These are phyloP conservation scores for Sitophilus oryzae DNA, from an alignment of 1,140 invertebrate species.

Conservation along the genomic window DNA sequence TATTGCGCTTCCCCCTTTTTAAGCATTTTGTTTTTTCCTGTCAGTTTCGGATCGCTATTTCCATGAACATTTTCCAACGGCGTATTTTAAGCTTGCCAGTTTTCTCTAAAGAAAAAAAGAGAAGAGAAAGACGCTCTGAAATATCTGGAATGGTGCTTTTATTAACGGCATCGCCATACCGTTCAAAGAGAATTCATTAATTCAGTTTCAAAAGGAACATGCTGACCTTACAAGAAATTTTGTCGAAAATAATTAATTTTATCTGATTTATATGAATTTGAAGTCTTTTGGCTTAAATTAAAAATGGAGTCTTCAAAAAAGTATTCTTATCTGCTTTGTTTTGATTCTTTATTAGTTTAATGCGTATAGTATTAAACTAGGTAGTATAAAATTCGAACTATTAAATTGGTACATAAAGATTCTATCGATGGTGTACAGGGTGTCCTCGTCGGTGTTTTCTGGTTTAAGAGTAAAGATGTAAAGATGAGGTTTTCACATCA, in stretches of 20 bases:
- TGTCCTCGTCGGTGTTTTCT: neutral
- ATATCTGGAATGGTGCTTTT: too few species aligned
- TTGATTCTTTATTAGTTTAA: too few species aligned
- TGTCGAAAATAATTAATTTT: neutral
- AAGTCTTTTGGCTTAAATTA: neutral
- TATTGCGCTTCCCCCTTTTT: constrained; percentile 25
- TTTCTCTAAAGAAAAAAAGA: neutral
- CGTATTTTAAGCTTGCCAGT: neutral
- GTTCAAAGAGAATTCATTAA: neutral
- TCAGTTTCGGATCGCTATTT: neutral
- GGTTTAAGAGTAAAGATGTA: too few species aligned
- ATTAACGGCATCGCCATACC: too few species aligned
- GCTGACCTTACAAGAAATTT: too few species aligned
- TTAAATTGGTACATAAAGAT: neutral
- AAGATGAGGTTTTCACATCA: too few species aligned
- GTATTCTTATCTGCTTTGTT: neutral
- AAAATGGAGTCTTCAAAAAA: neutral
- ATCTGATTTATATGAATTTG: neutral
- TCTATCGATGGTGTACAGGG: neutral
- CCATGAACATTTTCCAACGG: neutral
- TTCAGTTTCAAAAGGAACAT: neutral
- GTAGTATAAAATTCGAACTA: neutral
- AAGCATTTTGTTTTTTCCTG: constrained; percentile 23
- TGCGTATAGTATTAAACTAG: neutral
- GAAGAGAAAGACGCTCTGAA: neutral